Conservation (phyloP, 2,888 invertebrate species). For the Drosophila setosimentum region DNA sequence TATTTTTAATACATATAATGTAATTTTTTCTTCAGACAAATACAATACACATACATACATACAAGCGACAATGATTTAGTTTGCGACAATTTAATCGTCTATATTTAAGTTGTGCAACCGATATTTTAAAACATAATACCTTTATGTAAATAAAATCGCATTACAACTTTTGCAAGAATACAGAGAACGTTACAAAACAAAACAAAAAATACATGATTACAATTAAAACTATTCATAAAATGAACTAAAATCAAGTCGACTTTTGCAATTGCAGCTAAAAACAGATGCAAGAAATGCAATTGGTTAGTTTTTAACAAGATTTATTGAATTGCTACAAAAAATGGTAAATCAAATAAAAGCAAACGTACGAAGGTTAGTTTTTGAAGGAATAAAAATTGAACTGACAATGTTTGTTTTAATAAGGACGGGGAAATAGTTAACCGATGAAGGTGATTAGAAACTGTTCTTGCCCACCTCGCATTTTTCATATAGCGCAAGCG, state of each 20-base stretch:
- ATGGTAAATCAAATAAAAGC: constrained; percentile 62
- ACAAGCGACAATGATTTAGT: constrained; percentile 14
- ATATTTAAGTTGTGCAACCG: constrained; percentile 31
- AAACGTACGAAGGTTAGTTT: constrained; percentile 69
- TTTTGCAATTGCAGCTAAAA: constrained; percentile 49
- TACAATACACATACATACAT: constrained; percentile 25
- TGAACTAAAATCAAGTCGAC: constrained; percentile 66
- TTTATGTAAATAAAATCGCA: constrained; percentile 78
- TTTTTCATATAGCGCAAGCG: constrained; percentile 15
- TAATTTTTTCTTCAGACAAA: constrained; percentile 56
- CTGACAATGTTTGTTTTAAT: constrained; percentile 44
- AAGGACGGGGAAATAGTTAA: not conserved
- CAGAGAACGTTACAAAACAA: constrained; percentile 34
- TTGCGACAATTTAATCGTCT: constrained; percentile 30
- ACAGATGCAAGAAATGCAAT: constrained; percentile 59
- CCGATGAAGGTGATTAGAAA: not conserved
- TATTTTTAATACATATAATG: constrained; percentile 54
- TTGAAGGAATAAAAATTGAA: constrained; percentile 72
- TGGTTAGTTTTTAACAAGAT: constrained; percentile 80
- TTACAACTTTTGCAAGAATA: constrained; percentile 31
- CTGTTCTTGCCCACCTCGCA: constrained; percentile 26
- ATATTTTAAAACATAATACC: constrained; percentile 37
- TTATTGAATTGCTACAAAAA: constrained; percentile 72
- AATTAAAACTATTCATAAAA: constrained; percentile 65
- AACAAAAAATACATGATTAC: constrained; percentile 12